Percentiles rank a stretch among this genome's conserved stretches.
phyloP scores from a whole-genome alignment of 2,113 vertebrate genomes.

The Colossoma macropomum region DNA sequence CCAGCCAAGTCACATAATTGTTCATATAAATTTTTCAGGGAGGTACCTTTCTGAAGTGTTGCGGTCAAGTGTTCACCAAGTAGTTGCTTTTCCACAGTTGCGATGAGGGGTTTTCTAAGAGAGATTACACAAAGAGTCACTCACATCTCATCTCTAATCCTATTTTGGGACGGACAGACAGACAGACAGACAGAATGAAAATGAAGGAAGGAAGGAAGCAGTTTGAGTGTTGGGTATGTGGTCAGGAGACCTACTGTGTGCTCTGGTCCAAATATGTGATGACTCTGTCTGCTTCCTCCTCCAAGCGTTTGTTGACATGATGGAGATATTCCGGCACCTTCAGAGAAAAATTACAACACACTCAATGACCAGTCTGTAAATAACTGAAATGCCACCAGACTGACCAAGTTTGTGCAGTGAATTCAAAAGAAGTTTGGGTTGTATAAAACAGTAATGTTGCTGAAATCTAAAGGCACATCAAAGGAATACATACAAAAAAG shows the following conservation, averaged over 20 bases:
- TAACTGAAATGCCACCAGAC: no score
- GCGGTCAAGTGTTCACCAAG: constrained; percentile 97
- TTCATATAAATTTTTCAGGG: neutral
- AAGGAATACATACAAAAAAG: no score
- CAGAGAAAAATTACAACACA: constrained; percentile 43
- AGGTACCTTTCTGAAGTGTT: constrained; percentile 95
- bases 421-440: neutral
- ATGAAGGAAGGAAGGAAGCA: no score
- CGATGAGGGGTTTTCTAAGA: constrained; percentile 95
- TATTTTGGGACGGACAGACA: neutral
- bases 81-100: constrained; percentile 96
- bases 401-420: neutral
- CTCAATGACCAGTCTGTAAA: neutral
- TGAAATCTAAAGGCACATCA: no score
- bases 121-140: constrained; percentile 31
- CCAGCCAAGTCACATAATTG: neutral
- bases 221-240: neutral
- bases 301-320: constrained; percentile 97
- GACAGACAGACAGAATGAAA: neutral
- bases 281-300: constrained; percentile 97
- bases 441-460: no score
- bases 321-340: constrained; percentile 99
- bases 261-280: constrained; percentile 99
- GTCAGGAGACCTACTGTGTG: constrained; percentile 88
- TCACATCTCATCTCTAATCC: neutral